phyloP scores from a whole-genome alignment of 2,888 invertebrate genomes.

The Eumerus sabulonum region DNA sequence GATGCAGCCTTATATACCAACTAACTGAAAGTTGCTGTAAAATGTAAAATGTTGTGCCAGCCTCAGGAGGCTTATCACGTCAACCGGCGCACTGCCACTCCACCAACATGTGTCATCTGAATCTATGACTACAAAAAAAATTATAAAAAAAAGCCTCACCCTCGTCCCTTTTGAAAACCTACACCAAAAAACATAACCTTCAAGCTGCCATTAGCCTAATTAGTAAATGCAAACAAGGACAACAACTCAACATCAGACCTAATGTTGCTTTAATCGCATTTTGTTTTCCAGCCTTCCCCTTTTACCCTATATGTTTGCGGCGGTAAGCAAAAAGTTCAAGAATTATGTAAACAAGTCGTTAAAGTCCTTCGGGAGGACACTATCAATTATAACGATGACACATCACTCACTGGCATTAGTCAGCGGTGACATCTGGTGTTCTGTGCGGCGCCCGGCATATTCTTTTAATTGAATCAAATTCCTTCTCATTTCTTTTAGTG shows the following conservation, averaged over 20 bases:
- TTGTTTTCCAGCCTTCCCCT: neutral
- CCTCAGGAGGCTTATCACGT: constrained; percentile 32
- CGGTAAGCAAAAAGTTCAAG: too few species aligned
- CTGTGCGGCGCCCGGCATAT: constrained; percentile 12
- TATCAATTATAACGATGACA: constrained; percentile 32
- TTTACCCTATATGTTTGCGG: constrained; percentile 4
- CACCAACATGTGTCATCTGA: constrained; percentile 1
- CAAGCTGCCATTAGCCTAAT: constrained; percentile 58
- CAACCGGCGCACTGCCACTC: constrained; percentile 4
- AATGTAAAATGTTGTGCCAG: constrained; percentile 15
- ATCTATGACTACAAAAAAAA: constrained; percentile 5
- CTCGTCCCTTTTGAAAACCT: constrained; percentile 21
- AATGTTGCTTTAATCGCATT: constrained; percentile 35
- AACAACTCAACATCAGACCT: constrained; percentile 28
- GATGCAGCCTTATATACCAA: constrained; percentile 5
- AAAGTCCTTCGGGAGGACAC: constrained; percentile 13
- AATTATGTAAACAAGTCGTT: constrained; percentile 21
- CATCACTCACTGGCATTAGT: neutral
- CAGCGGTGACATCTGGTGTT: constrained; percentile 1
- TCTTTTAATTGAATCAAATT: constrained; percentile 58
- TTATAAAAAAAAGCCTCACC: constrained; percentile 30
- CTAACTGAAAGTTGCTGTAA: constrained; percentile 7
- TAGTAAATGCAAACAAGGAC: constrained; percentile 40
- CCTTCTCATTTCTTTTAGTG: constrained; percentile 10
- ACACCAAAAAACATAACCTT: constrained; percentile 32